phyloP scores from a whole-genome alignment of 2,797 vertebrate genomes.

The Craterocephalus amniculus region DNA sequence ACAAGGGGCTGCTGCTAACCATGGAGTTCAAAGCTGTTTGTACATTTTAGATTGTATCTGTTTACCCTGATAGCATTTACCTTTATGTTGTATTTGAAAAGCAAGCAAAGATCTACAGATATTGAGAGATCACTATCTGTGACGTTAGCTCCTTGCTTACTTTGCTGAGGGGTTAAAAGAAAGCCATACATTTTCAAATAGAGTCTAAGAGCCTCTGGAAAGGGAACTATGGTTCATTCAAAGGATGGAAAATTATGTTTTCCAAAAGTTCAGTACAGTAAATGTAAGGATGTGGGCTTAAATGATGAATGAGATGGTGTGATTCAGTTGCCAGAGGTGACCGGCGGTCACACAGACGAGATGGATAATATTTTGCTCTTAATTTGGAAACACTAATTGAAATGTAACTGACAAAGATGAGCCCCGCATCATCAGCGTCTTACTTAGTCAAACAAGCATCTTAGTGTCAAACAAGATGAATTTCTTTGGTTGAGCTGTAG shows the following conservation, averaged over 20 bases:
- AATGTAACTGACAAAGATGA: slow-evolving; percentile 63
- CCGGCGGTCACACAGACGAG: slow-evolving; percentile 19
- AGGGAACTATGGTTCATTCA: slow-evolving; percentile 32
- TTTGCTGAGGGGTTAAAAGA: slow-evolving; percentile 13
- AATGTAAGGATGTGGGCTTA: slow-evolving; percentile 42
- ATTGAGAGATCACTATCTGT: slow-evolving; percentile 14
- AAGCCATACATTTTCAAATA: slow-evolving; percentile 15
- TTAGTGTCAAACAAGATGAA: slow-evolving; percentile 54
- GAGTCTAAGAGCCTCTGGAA: slow-evolving; percentile 37
- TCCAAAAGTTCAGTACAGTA: slow-evolving; percentile 31
- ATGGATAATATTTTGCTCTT: slow-evolving; percentile 44
- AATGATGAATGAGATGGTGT: slow-evolving; percentile 48
- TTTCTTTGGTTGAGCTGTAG: slow-evolving; percentile 63
- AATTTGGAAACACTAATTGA: slow-evolving; percentile 32
- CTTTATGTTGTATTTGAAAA: slow-evolving; percentile 33
- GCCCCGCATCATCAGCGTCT: slow-evolving; percentile 53
- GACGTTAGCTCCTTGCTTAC: slow-evolving; percentile 4
- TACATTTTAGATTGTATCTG: slow-evolving; percentile 39
- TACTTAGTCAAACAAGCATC: slow-evolving; percentile 33
- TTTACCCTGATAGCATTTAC: slow-evolving; percentile 39
- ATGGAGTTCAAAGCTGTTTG: slow-evolving; percentile 46
- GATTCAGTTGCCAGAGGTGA: slow-evolving; percentile 48
- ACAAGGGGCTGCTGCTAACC: slow-evolving; percentile 49
- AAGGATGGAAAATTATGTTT: slow-evolving; percentile 54
- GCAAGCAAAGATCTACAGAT: slow-evolving; percentile 23